Conservation (phyloP, 2,888 invertebrate genomes). For the Hyalella azteca region DNA sequence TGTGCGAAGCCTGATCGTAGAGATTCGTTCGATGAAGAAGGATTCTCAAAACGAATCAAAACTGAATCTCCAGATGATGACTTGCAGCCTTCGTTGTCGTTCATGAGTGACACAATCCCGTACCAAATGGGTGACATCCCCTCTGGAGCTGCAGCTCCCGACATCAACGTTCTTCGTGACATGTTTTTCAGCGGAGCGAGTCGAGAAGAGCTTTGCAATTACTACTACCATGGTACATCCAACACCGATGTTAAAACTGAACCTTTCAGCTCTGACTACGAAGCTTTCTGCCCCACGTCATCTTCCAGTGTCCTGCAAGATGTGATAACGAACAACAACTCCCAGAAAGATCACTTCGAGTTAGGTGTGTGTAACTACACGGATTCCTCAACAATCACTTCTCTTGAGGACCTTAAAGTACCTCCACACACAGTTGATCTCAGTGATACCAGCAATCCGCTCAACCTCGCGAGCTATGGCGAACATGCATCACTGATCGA, state of each 20-base stretch:
- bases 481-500: neutral
- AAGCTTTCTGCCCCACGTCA: neutral
- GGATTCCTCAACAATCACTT: neutral
- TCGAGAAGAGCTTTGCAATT: neutral
- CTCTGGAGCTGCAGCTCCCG: neutral
- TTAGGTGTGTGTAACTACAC: neutral
- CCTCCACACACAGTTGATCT: neutral
- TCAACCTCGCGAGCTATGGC: neutral
- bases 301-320: neutral
- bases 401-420: neutral
- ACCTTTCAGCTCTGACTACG: neutral
- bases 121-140: conserved; percentile 2
- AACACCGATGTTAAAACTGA: neutral
- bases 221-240: neutral
- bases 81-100: neutral
- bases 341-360: neutral
- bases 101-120: neutral
- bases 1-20: neutral
- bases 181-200: conserved; percentile 23
- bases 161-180: neutral
- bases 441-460: neutral
- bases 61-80: neutral
- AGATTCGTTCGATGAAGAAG: neutral
- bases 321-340: neutral
- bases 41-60: neutral